These are phyloP conservation scores for Cepaea nemoralis DNA, from an alignment of 1,140 invertebrate genomes.

Conservation along the genomic window DNA sequence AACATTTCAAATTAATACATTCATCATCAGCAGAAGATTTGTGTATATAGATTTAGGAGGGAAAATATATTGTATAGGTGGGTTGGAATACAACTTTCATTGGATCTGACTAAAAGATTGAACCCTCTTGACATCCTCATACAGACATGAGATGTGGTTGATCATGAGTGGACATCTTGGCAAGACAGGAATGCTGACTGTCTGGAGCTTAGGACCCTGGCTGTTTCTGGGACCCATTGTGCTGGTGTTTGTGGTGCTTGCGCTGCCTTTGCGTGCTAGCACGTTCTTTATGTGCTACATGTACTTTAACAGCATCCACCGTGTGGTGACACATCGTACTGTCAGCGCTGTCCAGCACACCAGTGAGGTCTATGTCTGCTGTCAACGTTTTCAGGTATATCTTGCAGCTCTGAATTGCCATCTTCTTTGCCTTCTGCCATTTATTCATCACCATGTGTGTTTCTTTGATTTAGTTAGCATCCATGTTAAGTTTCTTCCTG, in stretches of 20 bases:
- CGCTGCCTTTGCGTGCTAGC: background rate
- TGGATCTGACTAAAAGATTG: too few relatives aligned
- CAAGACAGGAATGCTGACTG: slow-evolving; percentile 4
- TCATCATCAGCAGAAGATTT: too few relatives aligned
- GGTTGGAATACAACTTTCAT: too few relatives aligned
- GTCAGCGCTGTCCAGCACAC: background rate
- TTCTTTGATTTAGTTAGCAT: too few relatives aligned
- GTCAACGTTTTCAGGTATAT: background rate
- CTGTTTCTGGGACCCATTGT: background rate
- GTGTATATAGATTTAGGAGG: too few relatives aligned
- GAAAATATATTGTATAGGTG: too few relatives aligned
- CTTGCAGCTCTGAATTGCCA: background rate
- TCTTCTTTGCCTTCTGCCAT: too few relatives aligned
- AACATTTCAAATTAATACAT: too few relatives aligned
- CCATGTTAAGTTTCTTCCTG: too few relatives aligned
- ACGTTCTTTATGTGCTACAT: slow-evolving; percentile 3
- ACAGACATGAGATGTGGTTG: background rate
- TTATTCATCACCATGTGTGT: too few relatives aligned
- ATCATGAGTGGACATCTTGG: background rate
- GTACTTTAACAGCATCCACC: background rate
- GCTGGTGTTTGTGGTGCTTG: background rate
- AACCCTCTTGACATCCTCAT: background rate
- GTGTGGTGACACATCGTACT: background rate
- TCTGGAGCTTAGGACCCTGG: background rate
- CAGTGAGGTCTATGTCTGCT: background rate